These are phyloP conservation scores for Sinodicranocentrus sp. DNA, from an alignment of 2,888 invertebrate species.

Conservation along the genomic window DNA sequence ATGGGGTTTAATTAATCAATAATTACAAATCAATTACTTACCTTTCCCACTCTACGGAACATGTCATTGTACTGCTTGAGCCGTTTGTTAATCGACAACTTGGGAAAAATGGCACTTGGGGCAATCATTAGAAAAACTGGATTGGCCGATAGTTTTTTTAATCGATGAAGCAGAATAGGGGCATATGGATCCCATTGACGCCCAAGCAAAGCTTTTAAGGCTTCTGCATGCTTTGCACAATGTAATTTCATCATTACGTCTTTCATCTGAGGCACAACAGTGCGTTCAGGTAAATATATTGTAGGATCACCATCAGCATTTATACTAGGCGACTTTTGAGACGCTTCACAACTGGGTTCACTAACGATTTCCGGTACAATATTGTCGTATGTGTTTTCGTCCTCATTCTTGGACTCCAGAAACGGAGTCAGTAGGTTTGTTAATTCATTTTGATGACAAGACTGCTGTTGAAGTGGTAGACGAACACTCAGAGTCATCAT, in stretches of 20 bases:
- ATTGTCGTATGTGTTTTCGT: no score
- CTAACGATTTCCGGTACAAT: no score
- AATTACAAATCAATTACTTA: conserved; percentile 4
- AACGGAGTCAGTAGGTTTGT: conserved; percentile 37
- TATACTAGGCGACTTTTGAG: neutral
- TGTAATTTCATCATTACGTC: conserved; percentile 35
- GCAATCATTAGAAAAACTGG: conserved; percentile 84
- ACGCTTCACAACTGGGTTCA: neutral
- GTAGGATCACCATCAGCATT: neutral
- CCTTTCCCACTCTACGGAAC: conserved; percentile 72
- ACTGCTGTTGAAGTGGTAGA: conserved; percentile 26
- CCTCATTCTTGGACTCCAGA: neutral
- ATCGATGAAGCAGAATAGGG: conserved; percentile 81
- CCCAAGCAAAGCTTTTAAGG: conserved; percentile 83
- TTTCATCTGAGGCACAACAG: conserved; percentile 43
- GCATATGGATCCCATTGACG: conserved; percentile 87
- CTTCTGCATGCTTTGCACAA: conserved; percentile 80
- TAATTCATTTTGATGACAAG: conserved; percentile 21
- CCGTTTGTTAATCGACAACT: conserved; percentile 39
- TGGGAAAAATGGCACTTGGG: conserved; percentile 79
- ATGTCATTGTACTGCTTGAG: conserved; percentile 66
- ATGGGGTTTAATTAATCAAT: no score
- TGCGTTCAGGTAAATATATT: conserved; percentile 25
- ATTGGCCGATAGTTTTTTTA: conserved; percentile 85
- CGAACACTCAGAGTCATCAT: conserved; percentile 45